A percentile compares a stretch with the other conserved stretches of the same genome.
Conservation (phyloP, 2,113 vertebrate species). For the Tetrax tetrax region DNA sequence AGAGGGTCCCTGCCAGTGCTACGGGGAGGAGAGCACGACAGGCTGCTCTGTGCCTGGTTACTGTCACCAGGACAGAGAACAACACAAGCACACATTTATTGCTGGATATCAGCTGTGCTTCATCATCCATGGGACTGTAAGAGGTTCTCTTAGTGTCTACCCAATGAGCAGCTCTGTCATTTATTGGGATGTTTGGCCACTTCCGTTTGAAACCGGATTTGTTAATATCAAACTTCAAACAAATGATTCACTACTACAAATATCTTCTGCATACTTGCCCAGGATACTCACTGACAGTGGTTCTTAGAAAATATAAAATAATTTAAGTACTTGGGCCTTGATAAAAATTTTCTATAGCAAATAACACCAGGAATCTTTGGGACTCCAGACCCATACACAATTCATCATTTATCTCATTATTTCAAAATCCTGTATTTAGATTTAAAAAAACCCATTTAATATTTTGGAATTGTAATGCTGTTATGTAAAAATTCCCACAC, state of each 20-base stretch:
- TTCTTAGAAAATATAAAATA: not conserved
- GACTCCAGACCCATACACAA: not conserved
- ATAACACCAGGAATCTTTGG: not conserved
- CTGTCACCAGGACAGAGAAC: not conserved
- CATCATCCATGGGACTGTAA: not conserved
- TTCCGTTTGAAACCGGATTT: not conserved
- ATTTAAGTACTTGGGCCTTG: not conserved
- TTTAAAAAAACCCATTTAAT: fast-evolving
- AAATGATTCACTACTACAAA: not conserved
- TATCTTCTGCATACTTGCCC: not conserved
- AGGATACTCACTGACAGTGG: not conserved
- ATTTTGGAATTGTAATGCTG: not conserved
- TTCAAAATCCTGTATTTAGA: not conserved
- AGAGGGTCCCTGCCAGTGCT: not conserved
- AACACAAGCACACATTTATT: not conserved
- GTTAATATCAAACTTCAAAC: not conserved
- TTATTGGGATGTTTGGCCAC: not conserved
- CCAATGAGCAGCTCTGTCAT: not conserved
- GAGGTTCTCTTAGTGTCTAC: not conserved
- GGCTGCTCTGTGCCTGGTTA: not conserved
- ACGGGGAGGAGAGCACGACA: fast-evolving
- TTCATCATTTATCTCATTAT: not conserved
- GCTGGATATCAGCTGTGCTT: not conserved
- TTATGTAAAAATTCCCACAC: not conserved
- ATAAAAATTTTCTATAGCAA: not conserved